Evolutionary conservation across 2,113 vertebrate species (phyloP).

Genomic region (Semnornis frantzii): DNA sequence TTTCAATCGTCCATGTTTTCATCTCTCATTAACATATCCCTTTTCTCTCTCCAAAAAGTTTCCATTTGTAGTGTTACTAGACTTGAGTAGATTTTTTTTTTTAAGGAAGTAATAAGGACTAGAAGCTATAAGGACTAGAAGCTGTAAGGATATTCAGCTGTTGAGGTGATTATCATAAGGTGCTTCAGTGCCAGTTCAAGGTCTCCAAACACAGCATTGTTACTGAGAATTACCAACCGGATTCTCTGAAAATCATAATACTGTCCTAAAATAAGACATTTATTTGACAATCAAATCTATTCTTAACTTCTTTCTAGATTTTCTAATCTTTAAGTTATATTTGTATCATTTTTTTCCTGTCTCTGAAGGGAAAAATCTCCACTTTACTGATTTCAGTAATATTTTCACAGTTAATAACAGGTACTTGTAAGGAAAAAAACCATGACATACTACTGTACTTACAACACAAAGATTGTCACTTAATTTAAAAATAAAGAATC

Average conservation of each 20-base stretch:
- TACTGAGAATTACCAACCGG: accelerated
- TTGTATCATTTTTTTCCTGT: neutral
- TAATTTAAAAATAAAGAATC: neutral
- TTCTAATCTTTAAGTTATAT: neutral
- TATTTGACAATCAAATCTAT: neutral
- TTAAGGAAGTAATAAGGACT: neutral
- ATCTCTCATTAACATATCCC: neutral
- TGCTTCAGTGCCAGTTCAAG: neutral
- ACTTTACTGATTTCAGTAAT: neutral
- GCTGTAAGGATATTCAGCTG: neutral
- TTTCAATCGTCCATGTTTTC: neutral
- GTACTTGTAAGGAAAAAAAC: neutral
- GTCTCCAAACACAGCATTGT: neutral
- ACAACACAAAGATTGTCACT: neutral
- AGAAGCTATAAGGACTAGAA: too few relatives aligned
- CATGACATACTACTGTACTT: neutral
- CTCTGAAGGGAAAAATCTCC: neutral
- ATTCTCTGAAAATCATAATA: neutral
- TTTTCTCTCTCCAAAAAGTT: neutral
- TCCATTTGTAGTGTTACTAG: neutral
- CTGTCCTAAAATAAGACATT: neutral
- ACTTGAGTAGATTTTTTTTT: neutral
- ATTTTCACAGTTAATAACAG: neutral
- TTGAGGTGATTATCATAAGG: neutral
- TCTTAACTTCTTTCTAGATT: neutral